Conservation (phyloP, 2,113 vertebrate species). For the Caretta caretta region DNA sequence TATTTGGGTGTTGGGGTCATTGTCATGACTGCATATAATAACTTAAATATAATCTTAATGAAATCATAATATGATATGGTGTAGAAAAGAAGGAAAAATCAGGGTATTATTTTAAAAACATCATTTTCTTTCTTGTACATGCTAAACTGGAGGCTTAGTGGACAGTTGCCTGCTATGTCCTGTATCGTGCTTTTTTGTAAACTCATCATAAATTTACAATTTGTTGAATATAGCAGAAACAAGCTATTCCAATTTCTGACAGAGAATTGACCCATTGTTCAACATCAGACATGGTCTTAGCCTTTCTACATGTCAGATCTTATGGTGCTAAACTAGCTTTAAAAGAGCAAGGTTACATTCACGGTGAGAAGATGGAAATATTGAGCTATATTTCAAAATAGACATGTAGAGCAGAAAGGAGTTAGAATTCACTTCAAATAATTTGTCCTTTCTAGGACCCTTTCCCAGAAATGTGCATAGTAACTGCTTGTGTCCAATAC, state of each 20-base stretch:
- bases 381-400: neutral
- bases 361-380: neutral
- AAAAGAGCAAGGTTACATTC: neutral
- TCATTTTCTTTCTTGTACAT: neutral
- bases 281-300: neutral
- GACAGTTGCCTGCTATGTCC: slow-evolving; percentile 22
- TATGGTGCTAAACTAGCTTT: neutral
- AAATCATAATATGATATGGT: neutral
- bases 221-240: neutral
- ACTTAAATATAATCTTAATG: neutral
- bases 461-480: neutral
- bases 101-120: neutral
- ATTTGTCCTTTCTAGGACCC: neutral
- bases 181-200: neutral
- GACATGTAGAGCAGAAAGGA: neutral
- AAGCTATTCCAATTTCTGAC: neutral
- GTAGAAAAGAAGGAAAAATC: neutral
- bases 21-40: neutral
- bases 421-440: neutral
- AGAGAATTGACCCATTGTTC: neutral
- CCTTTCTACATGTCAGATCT: neutral
- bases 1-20: neutral
- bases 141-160: neutral
- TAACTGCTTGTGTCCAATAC: neutral
- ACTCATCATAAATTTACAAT: neutral